Conservation (phyloP, 1,140 invertebrate species). For the Tribolium madens region DNA sequence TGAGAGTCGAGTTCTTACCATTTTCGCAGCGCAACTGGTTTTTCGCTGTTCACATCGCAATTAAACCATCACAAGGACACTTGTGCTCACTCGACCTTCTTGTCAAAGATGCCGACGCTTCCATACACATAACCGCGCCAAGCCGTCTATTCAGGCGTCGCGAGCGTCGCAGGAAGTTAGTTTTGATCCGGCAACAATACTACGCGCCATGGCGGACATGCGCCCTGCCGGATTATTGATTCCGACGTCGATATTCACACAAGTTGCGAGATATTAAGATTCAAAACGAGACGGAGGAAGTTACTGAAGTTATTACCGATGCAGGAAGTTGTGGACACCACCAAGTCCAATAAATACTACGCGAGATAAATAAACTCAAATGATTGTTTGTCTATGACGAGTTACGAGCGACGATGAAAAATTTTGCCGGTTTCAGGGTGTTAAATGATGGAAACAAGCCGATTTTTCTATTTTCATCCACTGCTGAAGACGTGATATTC, state of each 20-base stretch:
- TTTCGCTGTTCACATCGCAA: not conserved
- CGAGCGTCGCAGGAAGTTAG: constrained; percentile 30
- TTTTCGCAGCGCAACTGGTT: constrained; percentile 17
- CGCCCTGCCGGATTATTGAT: constrained; percentile 5
- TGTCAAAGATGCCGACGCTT: constrained; percentile 5
- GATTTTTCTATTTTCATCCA: not conserved
- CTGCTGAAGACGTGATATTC: not conserved
- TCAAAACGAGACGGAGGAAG: constrained; percentile 1
- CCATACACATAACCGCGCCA: constrained; percentile 40
- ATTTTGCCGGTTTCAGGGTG: not conserved
- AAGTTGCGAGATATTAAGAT: not conserved
- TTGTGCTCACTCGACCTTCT: constrained; percentile 21
- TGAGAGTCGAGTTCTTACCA: not conserved
- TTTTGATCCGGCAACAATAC: constrained; percentile 25
- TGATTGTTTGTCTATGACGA: not conserved
- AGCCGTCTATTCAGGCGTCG: constrained; percentile 43
- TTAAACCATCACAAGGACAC: constrained; percentile 35
- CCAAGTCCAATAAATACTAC: not conserved
- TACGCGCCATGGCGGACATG: not conserved
- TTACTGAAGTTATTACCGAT: constrained; percentile 12
- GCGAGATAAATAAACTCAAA: not conserved
- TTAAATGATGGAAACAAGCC: not conserved
- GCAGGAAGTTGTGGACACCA: not conserved
- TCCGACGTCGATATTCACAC: constrained; percentile 14
- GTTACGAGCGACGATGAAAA: not conserved